Evolutionary conservation across 2,888 invertebrate genomes (phyloP).

Genomic region (Amphimallon solstitiale): DNA sequence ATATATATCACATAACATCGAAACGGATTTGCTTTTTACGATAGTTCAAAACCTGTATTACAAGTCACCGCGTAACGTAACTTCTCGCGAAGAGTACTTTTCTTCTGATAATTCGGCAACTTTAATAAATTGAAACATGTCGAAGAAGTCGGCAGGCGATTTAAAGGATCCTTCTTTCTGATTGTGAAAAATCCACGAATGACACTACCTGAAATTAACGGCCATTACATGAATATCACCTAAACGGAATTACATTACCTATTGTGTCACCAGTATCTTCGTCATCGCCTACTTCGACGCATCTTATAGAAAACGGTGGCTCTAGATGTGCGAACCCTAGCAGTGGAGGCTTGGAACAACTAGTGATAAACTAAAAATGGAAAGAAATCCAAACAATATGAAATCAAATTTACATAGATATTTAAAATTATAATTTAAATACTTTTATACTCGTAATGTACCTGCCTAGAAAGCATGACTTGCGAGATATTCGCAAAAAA

Average conservation of each 20-base stretch:
- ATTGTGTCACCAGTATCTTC: slow-evolving; percentile 91
- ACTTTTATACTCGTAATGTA: too few relatives aligned
- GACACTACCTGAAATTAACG: slow-evolving; percentile 79
- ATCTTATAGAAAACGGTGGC: slow-evolving; percentile 97
- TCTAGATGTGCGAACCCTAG: slow-evolving; percentile 96
- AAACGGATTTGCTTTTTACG: slow-evolving; percentile 69
- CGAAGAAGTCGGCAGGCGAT: slow-evolving; percentile 97
- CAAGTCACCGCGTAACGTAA: slow-evolving; percentile 96
- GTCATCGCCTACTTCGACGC: slow-evolving; percentile 99
- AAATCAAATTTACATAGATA: too few relatives aligned
- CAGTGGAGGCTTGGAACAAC: slow-evolving; percentile 96
- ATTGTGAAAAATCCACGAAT: slow-evolving; percentile 98
- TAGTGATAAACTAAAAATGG: slow-evolving; percentile 69
- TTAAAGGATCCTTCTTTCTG: slow-evolving; percentile 91
- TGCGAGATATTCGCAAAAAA: too few relatives aligned
- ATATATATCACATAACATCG: slow-evolving; percentile 36
- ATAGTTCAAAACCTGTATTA: slow-evolving; percentile 99
- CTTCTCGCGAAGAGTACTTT: slow-evolving; percentile 94
- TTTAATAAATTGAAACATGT: slow-evolving; percentile 99
- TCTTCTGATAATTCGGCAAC: slow-evolving; percentile 97
- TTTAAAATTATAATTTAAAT: too few relatives aligned
- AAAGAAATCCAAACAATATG: not conserved
- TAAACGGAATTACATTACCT: slow-evolving; percentile 64
- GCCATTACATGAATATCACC: not conserved
- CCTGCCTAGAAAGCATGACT: too few relatives aligned